phyloP scores from a whole-genome alignment of 2,888 invertebrate species.

The Cyclophora albipunctata region DNA sequence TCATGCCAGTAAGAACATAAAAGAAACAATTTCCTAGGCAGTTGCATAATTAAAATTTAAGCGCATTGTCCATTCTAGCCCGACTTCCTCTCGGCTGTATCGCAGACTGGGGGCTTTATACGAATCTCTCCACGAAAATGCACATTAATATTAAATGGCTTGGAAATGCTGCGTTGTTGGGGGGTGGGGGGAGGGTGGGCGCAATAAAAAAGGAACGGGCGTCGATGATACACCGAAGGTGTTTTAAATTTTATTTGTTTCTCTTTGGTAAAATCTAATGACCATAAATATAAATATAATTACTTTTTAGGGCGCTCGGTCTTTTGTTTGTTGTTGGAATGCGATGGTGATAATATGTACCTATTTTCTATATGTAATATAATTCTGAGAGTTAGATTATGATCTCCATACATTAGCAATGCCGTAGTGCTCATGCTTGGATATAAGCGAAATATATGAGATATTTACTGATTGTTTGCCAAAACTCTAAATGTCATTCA shows the following conservation, averaged over 20 bases:
- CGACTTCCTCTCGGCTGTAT: slow-evolving; percentile 55
- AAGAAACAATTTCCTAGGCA: slow-evolving; percentile 33
- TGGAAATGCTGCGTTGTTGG: slow-evolving; percentile 73
- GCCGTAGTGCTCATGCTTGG: too few relatives aligned
- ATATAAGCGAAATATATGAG: too few relatives aligned
- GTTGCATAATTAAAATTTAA: slow-evolving; percentile 63
- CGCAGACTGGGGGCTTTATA: slow-evolving; percentile 69
- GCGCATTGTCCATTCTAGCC: slow-evolving; percentile 55
- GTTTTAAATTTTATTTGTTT: slow-evolving; percentile 44
- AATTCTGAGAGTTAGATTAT: too few relatives aligned
- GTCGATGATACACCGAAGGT: slow-evolving; percentile 59
- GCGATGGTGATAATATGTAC: too few relatives aligned
- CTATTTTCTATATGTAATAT: too few relatives aligned
- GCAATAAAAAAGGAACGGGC: slow-evolving; percentile 63
- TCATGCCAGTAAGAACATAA: slow-evolving; percentile 24
- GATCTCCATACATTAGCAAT: too few relatives aligned
- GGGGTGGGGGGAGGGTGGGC: slow-evolving; percentile 39
- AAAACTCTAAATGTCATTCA: too few relatives aligned
- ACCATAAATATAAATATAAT: not conserved
- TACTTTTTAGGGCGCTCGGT: too few relatives aligned
- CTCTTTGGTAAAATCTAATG: slow-evolving; percentile 22
- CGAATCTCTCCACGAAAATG: slow-evolving; percentile 75
- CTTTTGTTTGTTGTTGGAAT: too few relatives aligned
- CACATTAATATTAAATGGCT: slow-evolving; percentile 78
- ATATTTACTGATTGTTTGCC: too few relatives aligned